Conservation (phyloP, 2,113 vertebrate species). For the Ciconia stormi region DNA sequence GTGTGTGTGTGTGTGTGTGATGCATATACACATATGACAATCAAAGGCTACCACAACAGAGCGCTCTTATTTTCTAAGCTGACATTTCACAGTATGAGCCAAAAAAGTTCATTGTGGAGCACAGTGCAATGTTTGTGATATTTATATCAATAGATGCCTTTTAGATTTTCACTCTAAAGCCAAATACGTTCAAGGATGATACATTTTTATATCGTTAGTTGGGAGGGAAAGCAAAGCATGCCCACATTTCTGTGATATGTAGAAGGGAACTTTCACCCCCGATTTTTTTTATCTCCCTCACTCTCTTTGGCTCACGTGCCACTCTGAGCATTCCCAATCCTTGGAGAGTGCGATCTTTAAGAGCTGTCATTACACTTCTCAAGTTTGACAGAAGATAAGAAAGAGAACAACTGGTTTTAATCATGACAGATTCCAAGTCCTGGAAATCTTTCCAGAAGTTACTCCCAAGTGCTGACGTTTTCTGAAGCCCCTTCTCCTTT, state of each 20-base stretch:
- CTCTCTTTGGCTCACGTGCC: slow-evolving; percentile 52
- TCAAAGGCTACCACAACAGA: slow-evolving; percentile 16
- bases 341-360: slow-evolving; percentile 44
- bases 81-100: background rate
- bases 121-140: background rate
- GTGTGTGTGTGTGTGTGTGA: background rate
- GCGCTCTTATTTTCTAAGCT: background rate
- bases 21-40: background rate
- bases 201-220: background rate
- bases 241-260: background rate
- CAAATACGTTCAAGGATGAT: background rate
- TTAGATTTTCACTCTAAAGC: background rate
- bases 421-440: slow-evolving; percentile 54
- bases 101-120: background rate
- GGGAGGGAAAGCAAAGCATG: background rate
- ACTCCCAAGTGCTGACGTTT: background rate
- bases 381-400: slow-evolving; percentile 63
- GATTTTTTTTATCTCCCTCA: background rate
- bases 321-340: slow-evolving; percentile 51
- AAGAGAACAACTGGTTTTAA: slow-evolving; percentile 57
- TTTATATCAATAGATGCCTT: background rate
- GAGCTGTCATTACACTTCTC: slow-evolving; percentile 65
- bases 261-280: background rate
- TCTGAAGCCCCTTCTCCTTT: slow-evolving; percentile 5
- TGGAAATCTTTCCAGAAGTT: slow-evolving; percentile 55